Base-by-base conservation (phyloP, 2,888 invertebrate genomes). In the Latrodectus elegans region DNA sequence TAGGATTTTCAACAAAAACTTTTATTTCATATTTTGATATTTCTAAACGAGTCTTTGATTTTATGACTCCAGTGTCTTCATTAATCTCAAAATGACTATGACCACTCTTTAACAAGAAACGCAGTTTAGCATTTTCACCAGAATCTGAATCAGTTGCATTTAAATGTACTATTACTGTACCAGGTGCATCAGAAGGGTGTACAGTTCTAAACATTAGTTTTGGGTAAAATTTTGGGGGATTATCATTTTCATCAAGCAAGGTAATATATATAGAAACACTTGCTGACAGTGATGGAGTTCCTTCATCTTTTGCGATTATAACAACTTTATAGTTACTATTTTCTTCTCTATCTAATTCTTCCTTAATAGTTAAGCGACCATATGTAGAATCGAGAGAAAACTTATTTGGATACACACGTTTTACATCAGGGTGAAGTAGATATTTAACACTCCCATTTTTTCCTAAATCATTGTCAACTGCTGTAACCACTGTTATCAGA, bases 371-470 rank as follows among this genome's bases (percentile, higher is more conserved):
- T 91, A 97, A 93, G 92, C 96, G 96, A 75, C 97, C 97, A 76
- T 96, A 96, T 75, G 96, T 93, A 0, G 96, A 94, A 92, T 97
- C 97, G 90, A 98, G 90, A 68, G 89, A 89, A 74, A 89, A 91
- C 81, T 95, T 95, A 90, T 95, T 95, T n/a, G 96, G 96, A 92
- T 97, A 97, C 91, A 95, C 94, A 91, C 95, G 94, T 89, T 95
- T 94, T 15, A 96, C 95, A 90, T 95, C 95, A 4, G 95, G 94
- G 91, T 96, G 95, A 84, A 97, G 93, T 90, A 94, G 94, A 92
- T 97, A 97, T 17, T 96, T 95, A 38, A 97, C 95, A 91, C 96
- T 97, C 55, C 97, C 97, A 93, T 97, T 97, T 9, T 97, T 96
- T 55, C 97, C 97, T 92, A 97, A 97, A 93, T 98, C 97, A 92